Evolutionary conservation across 2,888 invertebrate species (phyloP), one percentile per base, ranked within the genome.

Genomic region (Ceriagrion tenellum): DNA sequence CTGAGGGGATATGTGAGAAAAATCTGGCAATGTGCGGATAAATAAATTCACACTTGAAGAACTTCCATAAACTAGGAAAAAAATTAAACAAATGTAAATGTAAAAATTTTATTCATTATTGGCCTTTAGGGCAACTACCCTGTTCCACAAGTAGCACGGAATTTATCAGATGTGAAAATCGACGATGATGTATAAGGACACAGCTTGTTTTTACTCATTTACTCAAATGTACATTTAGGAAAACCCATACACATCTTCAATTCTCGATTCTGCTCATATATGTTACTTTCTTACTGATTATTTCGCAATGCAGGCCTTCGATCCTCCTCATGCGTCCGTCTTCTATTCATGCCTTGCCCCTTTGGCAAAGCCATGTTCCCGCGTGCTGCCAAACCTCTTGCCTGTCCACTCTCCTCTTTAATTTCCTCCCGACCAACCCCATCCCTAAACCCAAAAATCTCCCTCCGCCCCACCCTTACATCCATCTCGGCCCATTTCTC

Each of bases 381-480:
- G 26, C 55, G n/a, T 8, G 18, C 55, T 63, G 26, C 18, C 56
- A 23, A 55, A 23, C 30, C 59, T 26, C 55, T 40, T 13, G 18
- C 40, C 69, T 26, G 26, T 95, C 95, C 47, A 0, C 95, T 0
- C 69, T 69, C 88, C 81, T 18, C 30, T 55, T 59, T 88, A 35
- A 56, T 95, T 88, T 89, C 89, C 55, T 81, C 88, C 89, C 88
- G 30, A 30, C 55, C 35, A 74, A 69, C 47, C 69, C 81, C 69
- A 30, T 47, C 74, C 26, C 55, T 74, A 30, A 30, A 69, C 47
- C 23, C 47, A 26, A 20, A 3, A 18, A 2, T 81, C n/a, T 20
- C 20, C 40, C 30, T 26, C 30, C 26, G 13, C 55, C 26, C 47
- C 89, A 4, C 89, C n/a, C 88, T 18, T 23, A 13, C 88, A 47